Percentiles rank a stretch among this genome's conserved stretches.
Conservation (phyloP, 1,140 invertebrate species). For the Agraylea sexmaculata region DNA sequence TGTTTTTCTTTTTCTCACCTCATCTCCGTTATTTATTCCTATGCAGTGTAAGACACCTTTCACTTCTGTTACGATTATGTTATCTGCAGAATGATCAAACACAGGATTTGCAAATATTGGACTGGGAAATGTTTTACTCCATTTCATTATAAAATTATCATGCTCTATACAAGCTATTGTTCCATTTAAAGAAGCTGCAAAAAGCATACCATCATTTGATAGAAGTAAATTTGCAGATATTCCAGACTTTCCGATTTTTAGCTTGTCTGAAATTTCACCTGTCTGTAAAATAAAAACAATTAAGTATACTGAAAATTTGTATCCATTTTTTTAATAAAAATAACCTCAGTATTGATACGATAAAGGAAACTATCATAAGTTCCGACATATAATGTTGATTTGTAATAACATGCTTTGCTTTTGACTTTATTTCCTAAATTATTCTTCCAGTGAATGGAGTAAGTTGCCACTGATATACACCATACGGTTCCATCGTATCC, state of each 20-base stretch:
- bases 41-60: constrained; percentile 43
- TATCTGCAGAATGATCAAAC: constrained; percentile 33
- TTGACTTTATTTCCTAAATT: constrained; percentile 51
- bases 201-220: constrained; percentile 32
- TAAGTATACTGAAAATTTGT: not conserved
- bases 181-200: constrained; percentile 47
- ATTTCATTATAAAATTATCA: constrained; percentile 33
- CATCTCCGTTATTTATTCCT: constrained; percentile 27
- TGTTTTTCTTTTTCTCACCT: constrained; percentile 31
- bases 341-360: constrained; percentile 46
- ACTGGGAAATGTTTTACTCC: constrained; percentile 40
- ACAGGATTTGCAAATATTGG: constrained; percentile 54
- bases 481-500: constrained; percentile 57
- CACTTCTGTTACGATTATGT: constrained; percentile 45
- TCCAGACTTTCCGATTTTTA: constrained; percentile 34
- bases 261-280: constrained; percentile 27
- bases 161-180: constrained; percentile 35
- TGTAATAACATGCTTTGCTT: constrained; percentile 44
- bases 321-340: constrained; percentile 24
- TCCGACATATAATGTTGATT: constrained; percentile 45
- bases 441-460: constrained; percentile 48
- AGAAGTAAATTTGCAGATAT: constrained; percentile 49
- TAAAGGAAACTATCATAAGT: constrained; percentile 57
- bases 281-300: not conserved
- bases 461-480: constrained; percentile 42